Percentiles rank a stretch among this genome's conserved stretches.
phyloP scores from a whole-genome alignment of 2,797 vertebrate species.

The Oreochromis grahami region DNA sequence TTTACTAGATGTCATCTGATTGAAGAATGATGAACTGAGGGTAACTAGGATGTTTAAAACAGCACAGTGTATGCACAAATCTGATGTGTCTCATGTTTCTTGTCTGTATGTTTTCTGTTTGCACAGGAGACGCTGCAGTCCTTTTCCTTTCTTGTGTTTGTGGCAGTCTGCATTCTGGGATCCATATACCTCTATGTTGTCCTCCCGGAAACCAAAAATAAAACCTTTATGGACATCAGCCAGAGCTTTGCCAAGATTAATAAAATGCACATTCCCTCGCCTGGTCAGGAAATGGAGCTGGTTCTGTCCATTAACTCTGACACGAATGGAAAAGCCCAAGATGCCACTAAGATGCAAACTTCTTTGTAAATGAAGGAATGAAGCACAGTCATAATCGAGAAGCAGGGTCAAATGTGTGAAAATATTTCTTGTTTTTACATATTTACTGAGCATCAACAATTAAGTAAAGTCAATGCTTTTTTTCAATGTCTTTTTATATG shows the following conservation, averaged over 20 bases:
- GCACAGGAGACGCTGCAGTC: conserved; percentile 79
- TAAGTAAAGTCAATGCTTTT: not conserved
- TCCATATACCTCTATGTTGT: conserved; percentile 81
- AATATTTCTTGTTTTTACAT: conserved; percentile 18
- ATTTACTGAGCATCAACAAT: conserved; percentile 9
- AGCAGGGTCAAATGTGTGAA: not conserved
- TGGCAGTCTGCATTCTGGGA: conserved; percentile 77
- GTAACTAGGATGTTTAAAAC: not conserved
- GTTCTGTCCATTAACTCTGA: conserved; percentile 42
- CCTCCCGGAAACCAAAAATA: conserved; percentile 96
- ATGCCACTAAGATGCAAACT: conserved; percentile 57
- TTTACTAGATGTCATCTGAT: not conserved
- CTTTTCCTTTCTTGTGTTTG: conserved; percentile 90
- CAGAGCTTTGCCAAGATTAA: conserved; percentile 89
- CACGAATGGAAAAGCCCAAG: not conserved
- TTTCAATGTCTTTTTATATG: conserved; percentile 2
- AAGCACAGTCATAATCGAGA: not conserved
- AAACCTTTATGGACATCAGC: conserved; percentile 89
- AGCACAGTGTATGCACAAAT: not conserved
- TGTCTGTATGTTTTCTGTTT: conserved; percentile 30
- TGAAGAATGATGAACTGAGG: not conserved
- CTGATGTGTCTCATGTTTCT: not conserved
- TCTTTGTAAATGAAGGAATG: conserved; percentile 42
- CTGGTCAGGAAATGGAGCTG: conserved; percentile 68
- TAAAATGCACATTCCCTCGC: conserved; percentile 58